phyloP scores from a whole-genome alignment of 2,888 invertebrate species.

The Apotomis betuletana region DNA sequence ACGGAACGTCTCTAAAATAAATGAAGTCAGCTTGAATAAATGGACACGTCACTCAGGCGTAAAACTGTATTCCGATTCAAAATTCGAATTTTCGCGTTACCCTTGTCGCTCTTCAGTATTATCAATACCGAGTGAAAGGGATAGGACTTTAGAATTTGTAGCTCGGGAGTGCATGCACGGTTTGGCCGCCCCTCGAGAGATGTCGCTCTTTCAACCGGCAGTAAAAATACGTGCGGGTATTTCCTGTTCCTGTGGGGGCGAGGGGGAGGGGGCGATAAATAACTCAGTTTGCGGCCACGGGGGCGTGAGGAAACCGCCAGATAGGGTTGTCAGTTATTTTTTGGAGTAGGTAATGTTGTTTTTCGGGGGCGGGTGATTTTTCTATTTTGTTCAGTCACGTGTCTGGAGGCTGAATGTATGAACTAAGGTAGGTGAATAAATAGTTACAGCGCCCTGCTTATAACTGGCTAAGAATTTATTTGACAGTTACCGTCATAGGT shows the following conservation, averaged over 20 bases:
- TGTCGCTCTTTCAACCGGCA: slow-evolving; percentile 41
- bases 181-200: slow-evolving; percentile 34
- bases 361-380: slow-evolving; percentile 30
- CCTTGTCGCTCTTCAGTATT: slow-evolving; percentile 9
- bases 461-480: neutral
- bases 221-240: slow-evolving; percentile 43
- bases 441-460: neutral
- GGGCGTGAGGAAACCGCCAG: slow-evolving; percentile 36
- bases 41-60: slow-evolving; percentile 32
- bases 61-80: slow-evolving; percentile 8
- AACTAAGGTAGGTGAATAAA: slow-evolving; percentile 12
- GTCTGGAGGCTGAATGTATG: slow-evolving; percentile 34
- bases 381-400: slow-evolving; percentile 36
- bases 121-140: slow-evolving; percentile 8
- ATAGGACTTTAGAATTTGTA: slow-evolving; percentile 9
- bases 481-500: too few relatives aligned
- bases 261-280: slow-evolving; percentile 39
- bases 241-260: slow-evolving; percentile 38
- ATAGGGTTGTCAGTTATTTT: slow-evolving; percentile 40
- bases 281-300: slow-evolving; percentile 42
- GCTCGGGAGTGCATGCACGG: neutral
- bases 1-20: slow-evolving; percentile 25
- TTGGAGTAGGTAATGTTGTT: slow-evolving; percentile 32
- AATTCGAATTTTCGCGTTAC: slow-evolving; percentile 7
- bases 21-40: slow-evolving; percentile 41